Conservation (phyloP, 2,797 vertebrate species). For the Karalla daura region DNA sequence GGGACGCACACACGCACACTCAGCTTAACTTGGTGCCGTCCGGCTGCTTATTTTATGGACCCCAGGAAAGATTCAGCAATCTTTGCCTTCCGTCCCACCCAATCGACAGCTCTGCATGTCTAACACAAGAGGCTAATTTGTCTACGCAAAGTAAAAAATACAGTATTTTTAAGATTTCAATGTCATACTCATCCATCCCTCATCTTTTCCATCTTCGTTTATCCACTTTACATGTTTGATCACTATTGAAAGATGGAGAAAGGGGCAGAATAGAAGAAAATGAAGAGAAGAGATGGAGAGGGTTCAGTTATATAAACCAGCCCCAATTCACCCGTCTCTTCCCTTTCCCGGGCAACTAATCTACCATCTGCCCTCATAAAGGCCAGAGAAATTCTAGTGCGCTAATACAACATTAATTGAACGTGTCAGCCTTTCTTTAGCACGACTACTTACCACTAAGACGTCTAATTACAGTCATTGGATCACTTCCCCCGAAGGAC, state of each 20-base stretch:
- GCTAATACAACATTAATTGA: slow-evolving; percentile 30
- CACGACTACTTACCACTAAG: slow-evolving; percentile 9
- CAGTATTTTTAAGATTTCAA: slow-evolving; percentile 55
- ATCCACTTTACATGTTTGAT: slow-evolving; percentile 77
- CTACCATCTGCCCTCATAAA: slow-evolving; percentile 35
- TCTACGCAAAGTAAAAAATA: slow-evolving; percentile 46
- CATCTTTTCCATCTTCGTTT: slow-evolving; percentile 72
- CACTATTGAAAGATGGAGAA: slow-evolving; percentile 77
- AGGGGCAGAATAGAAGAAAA: slow-evolving; percentile 73
- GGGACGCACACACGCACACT: slow-evolving; percentile 14
- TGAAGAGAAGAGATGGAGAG: slow-evolving; percentile 68
- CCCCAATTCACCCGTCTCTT: slow-evolving; percentile 56
- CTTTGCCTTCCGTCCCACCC: background rate
- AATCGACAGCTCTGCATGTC: slow-evolving; percentile 36
- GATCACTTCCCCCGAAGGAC: too few relatives aligned
- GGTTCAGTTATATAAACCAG: slow-evolving; percentile 68
- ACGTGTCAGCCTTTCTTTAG: slow-evolving; percentile 9
- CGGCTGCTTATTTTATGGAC: slow-evolving; percentile 18
- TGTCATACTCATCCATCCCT: slow-evolving; percentile 74
- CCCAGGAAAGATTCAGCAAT: slow-evolving; percentile 19
- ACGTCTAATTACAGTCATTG: slow-evolving; percentile 9
- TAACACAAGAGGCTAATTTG: slow-evolving; percentile 41
- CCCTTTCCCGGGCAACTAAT: slow-evolving; percentile 41
- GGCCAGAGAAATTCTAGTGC: slow-evolving; percentile 16
- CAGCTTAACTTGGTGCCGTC: slow-evolving; percentile 12